These are phyloP conservation scores for Setophaga coronata DNA, from an alignment of 2,113 vertebrate genomes.

Conservation along the genomic window DNA sequence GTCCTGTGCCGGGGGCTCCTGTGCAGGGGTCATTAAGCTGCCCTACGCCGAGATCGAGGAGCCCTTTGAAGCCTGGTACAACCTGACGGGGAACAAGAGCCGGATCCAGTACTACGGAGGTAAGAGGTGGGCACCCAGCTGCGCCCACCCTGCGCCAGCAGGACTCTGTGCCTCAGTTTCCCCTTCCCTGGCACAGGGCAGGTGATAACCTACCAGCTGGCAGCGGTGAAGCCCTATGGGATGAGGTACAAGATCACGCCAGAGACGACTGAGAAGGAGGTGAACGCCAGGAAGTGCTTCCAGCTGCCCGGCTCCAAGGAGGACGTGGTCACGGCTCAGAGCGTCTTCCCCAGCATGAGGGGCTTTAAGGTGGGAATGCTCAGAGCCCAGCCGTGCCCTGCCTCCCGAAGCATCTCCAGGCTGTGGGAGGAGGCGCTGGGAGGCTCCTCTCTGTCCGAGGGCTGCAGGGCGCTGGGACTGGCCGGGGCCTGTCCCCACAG, in stretches of 20 bases:
- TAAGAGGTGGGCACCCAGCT: neutral
- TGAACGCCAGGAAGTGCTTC: constrained; percentile 81
- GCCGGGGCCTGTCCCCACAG: neutral
- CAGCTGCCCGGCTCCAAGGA: constrained; percentile 79
- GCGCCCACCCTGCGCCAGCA: rapidly evolving
- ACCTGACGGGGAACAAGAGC: constrained; percentile 71
- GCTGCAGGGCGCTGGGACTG: neutral
- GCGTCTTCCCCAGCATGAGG: constrained; percentile 64
- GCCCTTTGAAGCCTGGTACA: constrained; percentile 86
- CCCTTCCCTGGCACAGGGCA: constrained; percentile 64
- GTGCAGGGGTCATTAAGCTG: constrained; percentile 77
- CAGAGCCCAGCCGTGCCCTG: rapidly evolving
- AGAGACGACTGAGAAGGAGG: constrained; percentile 76
- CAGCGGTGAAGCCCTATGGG: constrained; percentile 60
- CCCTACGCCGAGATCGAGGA: constrained; percentile 85
- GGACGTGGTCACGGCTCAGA: constrained; percentile 64
- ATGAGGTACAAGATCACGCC: constrained; percentile 77
- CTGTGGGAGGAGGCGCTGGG: neutral
- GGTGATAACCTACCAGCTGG: constrained; percentile 80
- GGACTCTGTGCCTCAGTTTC: neutral
- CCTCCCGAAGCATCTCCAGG: neutral
- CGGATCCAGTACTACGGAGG: constrained; percentile 78
- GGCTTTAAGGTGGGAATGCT: constrained; percentile 75
- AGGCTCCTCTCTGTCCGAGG: neutral
- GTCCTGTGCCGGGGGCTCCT: rapidly evolving